Evolutionary conservation across 2,113 vertebrate species (phyloP), one percentile per base, ranked within the genome.

Genomic region (Pholis gunnellus): DNA sequence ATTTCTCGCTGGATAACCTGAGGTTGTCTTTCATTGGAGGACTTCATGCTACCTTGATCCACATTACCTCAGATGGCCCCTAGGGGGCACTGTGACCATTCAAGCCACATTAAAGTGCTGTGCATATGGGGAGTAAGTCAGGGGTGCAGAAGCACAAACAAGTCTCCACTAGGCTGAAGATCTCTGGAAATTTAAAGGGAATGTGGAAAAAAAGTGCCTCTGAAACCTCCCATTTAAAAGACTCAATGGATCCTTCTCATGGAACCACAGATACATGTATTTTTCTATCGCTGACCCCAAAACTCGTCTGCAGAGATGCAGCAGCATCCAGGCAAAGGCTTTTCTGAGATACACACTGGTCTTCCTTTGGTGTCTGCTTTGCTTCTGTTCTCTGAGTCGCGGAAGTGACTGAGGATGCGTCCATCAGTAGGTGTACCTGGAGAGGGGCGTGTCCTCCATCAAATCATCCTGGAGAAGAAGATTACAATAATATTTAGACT

Each of bases 381-480:
- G 40, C 38, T 65, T 69, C 74, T 81, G 65, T 46, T 82, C 67
- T 81, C 61, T 66, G 60, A 80, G 46, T 31, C 27, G 61, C 60
- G 46, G 38, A 40, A 78, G 61, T 67, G 59, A 70, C 0, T 4
- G 31, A 64, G 7, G 15, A 44, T 3, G 18, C 13, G 22, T 80
- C 48, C 59, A 27, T 95, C 95, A 97, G 92, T 97, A 97, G 87
- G 90, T 93, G 94, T 96, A 97, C 87, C 96, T 96, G 81, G 97
- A 97, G 89, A 97, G 94, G 1, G 97, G 97, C 0, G 96, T 96
- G 90, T 97, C 96, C 90, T 98, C 97, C 96, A 97, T 96, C 94
- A 97, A 94, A 90, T 97, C 97, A 82, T 97, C 97, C 97, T 98
- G 88, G 38, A 82, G 29, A 48, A 65, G 56, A 60, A 20, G 15